phyloP scores from a whole-genome alignment of 2,113 vertebrate genomes.

The Gobius niger region DNA sequence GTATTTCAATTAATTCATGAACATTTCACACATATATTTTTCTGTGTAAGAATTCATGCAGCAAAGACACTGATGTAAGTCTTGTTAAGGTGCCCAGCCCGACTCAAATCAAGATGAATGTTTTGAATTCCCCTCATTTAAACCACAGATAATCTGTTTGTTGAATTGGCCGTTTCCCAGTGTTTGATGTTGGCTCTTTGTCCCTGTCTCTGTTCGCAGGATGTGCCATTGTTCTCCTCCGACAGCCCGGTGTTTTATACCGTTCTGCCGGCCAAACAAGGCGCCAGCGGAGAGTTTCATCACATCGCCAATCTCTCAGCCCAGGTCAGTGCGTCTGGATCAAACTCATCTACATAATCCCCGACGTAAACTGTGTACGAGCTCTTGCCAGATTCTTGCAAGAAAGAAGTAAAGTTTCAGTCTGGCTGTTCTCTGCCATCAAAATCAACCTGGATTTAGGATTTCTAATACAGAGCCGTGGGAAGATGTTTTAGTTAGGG shows the following conservation, averaged over 20 bases:
- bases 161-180: background rate
- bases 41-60: too few species aligned
- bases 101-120: background rate
- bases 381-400: background rate
- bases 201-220: constrained; percentile 57
- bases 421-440: too few species aligned
- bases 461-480: too few species aligned
- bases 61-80: too few species aligned
- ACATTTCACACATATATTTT: too few species aligned
- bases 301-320: constrained; percentile 77
- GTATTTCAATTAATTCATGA: too few species aligned
- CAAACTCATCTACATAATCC: constrained; percentile 1
- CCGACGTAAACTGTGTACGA: background rate
- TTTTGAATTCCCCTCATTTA: background rate
- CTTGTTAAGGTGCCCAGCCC: background rate
- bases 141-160: background rate
- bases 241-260: constrained; percentile 77
- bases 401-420: background rate
- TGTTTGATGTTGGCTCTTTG: background rate
- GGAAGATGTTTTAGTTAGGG: too few species aligned
- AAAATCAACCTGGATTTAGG: too few species aligned
- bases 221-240: constrained; percentile 73
- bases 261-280: constrained; percentile 79
- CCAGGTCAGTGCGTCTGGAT: constrained; percentile 68
- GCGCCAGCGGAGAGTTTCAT: constrained; percentile 79